Conservation (phyloP, 2,888 invertebrate species). For the Phortica magna region DNA sequence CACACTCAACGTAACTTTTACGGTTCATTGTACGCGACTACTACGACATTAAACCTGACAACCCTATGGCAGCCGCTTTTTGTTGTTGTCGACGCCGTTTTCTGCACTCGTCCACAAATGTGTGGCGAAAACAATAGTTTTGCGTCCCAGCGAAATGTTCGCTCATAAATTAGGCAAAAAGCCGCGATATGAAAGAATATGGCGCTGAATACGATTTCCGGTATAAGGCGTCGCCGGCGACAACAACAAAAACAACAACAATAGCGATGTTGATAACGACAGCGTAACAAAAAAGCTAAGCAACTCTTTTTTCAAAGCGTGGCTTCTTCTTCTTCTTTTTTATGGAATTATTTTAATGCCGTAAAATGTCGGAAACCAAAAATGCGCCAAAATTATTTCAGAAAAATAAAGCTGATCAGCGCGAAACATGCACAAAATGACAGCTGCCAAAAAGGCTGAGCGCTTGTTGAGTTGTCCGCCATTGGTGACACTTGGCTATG, state of each 20-base stretch:
- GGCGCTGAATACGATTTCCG: background rate
- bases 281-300: background rate
- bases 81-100: constrained; percentile 10
- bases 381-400: constrained; percentile 2
- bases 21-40: constrained; percentile 31
- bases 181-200: constrained; percentile 29
- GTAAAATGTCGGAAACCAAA: background rate
- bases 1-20: constrained; percentile 22
- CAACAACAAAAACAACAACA: background rate
- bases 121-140: constrained; percentile 60
- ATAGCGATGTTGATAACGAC: background rate
- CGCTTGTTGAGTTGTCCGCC: background rate
- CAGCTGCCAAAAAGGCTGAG: background rate
- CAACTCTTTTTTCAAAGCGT: background rate
- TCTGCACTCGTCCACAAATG: constrained; percentile 46
- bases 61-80: background rate
- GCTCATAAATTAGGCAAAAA: constrained; percentile 60
- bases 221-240: background rate
- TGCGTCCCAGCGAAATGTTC: constrained; percentile 61
- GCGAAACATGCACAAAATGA: background rate
- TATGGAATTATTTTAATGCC: background rate
- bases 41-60: constrained; percentile 10
- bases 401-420: background rate
- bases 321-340: background rate
- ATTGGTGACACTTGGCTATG: background rate